Conservation (phyloP, 1,140 invertebrate genomes). For the Zaprionus vittiger region DNA sequence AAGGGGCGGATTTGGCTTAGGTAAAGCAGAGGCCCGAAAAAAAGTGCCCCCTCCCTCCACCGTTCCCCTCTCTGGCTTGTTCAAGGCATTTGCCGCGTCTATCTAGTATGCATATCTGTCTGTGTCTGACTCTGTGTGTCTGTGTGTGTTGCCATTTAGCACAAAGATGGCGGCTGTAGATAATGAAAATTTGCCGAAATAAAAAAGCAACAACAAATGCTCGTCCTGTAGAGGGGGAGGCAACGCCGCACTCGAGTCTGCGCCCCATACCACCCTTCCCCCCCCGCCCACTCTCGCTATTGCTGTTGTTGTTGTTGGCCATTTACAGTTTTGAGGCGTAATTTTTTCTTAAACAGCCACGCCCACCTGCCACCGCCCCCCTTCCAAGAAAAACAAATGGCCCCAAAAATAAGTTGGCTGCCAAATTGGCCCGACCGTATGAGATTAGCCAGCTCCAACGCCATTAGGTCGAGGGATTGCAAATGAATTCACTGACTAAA, state of each 20-base stretch:
- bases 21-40: conserved; percentile 40
- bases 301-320: conserved; percentile 49
- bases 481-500: conserved; percentile 56
- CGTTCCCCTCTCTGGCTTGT: too few species aligned
- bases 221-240: neutral
- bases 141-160: conserved; percentile 64
- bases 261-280: conserved; percentile 24
- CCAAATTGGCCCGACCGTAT: conserved; percentile 56
- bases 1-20: conserved; percentile 81
- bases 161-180: conserved; percentile 78
- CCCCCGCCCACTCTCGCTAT: neutral
- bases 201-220: conserved; percentile 30
- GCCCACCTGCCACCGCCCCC: conserved; percentile 33
- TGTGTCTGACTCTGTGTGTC: conserved; percentile 11
- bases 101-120: conserved; percentile 4
- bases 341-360: conserved; percentile 73
- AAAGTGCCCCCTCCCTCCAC: neutral
- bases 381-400: conserved; percentile 39
- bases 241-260: conserved; percentile 15
- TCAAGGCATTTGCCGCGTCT: neutral
- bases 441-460: conserved; percentile 64
- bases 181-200: conserved; percentile 66
- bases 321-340: conserved; percentile 79
- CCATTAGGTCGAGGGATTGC: conserved; percentile 50
- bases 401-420: conserved; percentile 48